Evolutionary conservation across 2,113 vertebrate species (phyloP), one percentile per base, ranked within the genome.

Genomic region (Amia ocellicauda): DNA sequence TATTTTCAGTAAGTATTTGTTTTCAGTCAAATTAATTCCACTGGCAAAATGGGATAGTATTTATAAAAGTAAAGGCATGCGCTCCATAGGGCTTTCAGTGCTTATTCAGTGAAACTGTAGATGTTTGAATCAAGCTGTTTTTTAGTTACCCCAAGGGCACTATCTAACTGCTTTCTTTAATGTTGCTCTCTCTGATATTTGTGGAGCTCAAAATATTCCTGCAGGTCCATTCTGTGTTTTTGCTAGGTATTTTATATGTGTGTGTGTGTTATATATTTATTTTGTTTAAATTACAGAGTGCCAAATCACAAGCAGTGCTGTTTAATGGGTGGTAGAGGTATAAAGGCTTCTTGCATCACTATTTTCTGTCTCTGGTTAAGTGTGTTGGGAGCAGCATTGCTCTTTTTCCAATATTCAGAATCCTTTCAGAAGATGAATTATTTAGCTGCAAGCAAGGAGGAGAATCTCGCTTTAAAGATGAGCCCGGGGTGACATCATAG

Each of bases 151-250:
- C 73, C 43, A 56, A 68, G 74, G 66, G 58, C 13, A 26, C 19
- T 10, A 36, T 50, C 68, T 79, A 71, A 75, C 71, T 74, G 74
- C 69, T 58, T 75, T 51, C 74, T 79, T 60, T 79, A 80, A 80
- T 83, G 71, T 56, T 52, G 56, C 17, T n/a, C 10, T 41, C 31
- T 19, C 31, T 36, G 31, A 2, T 36, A 36, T 11, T 7, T 36
- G 31, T 36, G 31, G 11, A 11, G 31, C 11, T 36, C 5, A 36
- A 36, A 36, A 7, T 36, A 36, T 36, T 36, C 11, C 31, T 2
- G 1, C 11, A 36, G 31, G 31, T 36, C 31, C 31, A 36, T 36
- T 7, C 31, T 36, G 31, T 36, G 31, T 36, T 36, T 36, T 36
- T 36, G 5, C 11, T 36, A 36, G 5, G 31, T 11, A 5, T 36